Percentiles rank a stretch among this genome's conserved stretches.
Conservation (phyloP, 2,113 vertebrate species). For the Butorides virescens region DNA sequence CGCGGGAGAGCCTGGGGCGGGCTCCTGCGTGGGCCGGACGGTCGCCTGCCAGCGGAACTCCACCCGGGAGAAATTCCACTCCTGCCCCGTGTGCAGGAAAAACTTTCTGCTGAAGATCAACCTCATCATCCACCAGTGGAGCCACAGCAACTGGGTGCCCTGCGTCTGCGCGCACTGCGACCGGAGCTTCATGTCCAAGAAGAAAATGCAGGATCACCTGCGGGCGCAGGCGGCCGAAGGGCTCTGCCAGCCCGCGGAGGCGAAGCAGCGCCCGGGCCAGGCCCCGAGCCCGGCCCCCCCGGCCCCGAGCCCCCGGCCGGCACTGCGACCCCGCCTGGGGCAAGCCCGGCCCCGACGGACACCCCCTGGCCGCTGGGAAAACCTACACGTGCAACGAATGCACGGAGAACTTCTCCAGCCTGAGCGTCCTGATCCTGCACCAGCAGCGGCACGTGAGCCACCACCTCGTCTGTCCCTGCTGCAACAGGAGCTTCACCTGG, state of each 20-base stretch:
- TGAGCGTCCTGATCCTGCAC: conserved; percentile 2
- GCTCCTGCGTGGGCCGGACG: neutral
- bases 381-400: neutral
- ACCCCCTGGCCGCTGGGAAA: fast-evolving
- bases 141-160: neutral
- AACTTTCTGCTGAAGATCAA: conserved; percentile 51
- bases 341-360: neutral
- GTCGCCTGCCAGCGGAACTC: neutral
- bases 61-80: neutral
- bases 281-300: fast-evolving
- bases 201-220: neutral
- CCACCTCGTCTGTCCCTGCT: conserved; percentile 26
- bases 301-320: fast-evolving
- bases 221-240: neutral
- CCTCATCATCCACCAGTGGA: conserved; percentile 14
- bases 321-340: neutral
- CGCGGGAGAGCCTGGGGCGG: fast-evolving
- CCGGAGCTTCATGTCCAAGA: conserved; percentile 23
- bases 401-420: conserved; percentile 45
- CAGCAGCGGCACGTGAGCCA: neutral
- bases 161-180: neutral
- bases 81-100: conserved; percentile 8
- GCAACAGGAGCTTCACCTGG: neutral
- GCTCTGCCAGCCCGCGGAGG: neutral
- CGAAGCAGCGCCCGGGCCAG: neutral